Base-by-base conservation (phyloP, 1,140 invertebrate species). In the Heliconius hermathena region DNA sequence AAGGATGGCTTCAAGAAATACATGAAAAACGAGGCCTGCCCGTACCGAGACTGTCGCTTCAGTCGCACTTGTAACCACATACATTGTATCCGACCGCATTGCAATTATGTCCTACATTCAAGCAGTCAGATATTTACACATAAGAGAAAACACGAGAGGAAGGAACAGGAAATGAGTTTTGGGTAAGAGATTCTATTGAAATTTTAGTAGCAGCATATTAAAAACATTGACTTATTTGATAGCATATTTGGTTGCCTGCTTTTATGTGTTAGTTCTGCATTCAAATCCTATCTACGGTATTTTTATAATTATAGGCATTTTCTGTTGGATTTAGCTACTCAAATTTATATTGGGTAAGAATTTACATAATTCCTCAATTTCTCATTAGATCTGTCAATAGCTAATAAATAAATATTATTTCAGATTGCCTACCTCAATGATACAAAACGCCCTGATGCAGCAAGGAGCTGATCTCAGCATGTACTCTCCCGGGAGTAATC, bases 1-100 rank as follows among this genome's bases (percentile, higher is more conserved):
- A 97, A 98, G 82, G 99, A 99, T 91, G 99, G 99, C 5, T 99
- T 99, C 95, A 99, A 99, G 91, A 99, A 99, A 92, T 99, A 99
- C 90, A 98, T 99, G 97, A 99, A 99, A 91, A 99, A 98, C 84
- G 99, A 99, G 91, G 95, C 96, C 1, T 99, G 99, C 89, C 97
- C 97, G 0, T 99, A 98, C 93, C 96, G 98, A 41, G 97, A 97
- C 78, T 99, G 99, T 92, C 96, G 97, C 70, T 99, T 99, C 93
- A 99, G 98, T 4, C 96, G 97, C 57, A 97, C 99, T 41, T 99
- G 98, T 96, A 99, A 99, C 95, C 99, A 99, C 95, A 99, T 99
- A 77, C 99, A 99, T 94, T 99, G 99, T 95, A 99, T 99, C 78
- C 95, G 99, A 81, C 97, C 98, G 9, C 98, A 98, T 78, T 99